Conservation (phyloP, 1,140 invertebrate species). For the Drosophila lacertosa region DNA sequence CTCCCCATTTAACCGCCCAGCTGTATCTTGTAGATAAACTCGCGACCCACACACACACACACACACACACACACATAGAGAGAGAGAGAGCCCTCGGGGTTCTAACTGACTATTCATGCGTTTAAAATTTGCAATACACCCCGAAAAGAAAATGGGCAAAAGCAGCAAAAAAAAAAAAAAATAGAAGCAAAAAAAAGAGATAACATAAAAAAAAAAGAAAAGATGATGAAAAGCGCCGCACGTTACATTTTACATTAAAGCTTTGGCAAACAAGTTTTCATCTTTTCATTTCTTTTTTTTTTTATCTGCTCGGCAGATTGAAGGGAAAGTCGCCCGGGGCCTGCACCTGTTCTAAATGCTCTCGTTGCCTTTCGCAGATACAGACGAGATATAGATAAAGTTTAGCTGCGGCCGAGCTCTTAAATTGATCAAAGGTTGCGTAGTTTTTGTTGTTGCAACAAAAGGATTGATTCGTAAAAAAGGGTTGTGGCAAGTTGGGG, state of each 20-base stretch:
- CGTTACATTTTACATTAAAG: conserved; percentile 68
- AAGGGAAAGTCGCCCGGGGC: conserved; percentile 36
- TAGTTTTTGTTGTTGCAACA: neutral
- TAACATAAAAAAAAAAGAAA: conserved; percentile 20
- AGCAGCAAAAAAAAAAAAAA: conserved; percentile 1
- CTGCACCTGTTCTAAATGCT: conserved; percentile 59
- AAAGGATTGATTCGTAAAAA: conserved; percentile 1
- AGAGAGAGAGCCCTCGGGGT: conserved; percentile 38
- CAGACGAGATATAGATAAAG: neutral
- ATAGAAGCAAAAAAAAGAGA: conserved; percentile 5
- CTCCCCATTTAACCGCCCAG: conserved; percentile 22
- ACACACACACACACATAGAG: conserved; percentile 21
- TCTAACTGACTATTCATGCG: conserved; percentile 76
- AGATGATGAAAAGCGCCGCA: conserved; percentile 67
- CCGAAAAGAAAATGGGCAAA: conserved; percentile 48
- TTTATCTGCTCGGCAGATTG: conserved; percentile 52
- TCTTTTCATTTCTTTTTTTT: conserved; percentile 12
- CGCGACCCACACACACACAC: conserved; percentile 25
- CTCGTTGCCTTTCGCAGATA: neutral
- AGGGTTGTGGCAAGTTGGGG: neutral
- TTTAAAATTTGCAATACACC: conserved; percentile 75
- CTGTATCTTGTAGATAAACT: conserved; percentile 70
- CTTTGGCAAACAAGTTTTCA: conserved; percentile 54
- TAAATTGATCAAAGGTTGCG: conserved; percentile 16
- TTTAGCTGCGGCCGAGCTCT: conserved; percentile 2